Evolutionary conservation across 2,113 vertebrate species (phyloP).

Genomic region (Entelurus aequoreus): DNA sequence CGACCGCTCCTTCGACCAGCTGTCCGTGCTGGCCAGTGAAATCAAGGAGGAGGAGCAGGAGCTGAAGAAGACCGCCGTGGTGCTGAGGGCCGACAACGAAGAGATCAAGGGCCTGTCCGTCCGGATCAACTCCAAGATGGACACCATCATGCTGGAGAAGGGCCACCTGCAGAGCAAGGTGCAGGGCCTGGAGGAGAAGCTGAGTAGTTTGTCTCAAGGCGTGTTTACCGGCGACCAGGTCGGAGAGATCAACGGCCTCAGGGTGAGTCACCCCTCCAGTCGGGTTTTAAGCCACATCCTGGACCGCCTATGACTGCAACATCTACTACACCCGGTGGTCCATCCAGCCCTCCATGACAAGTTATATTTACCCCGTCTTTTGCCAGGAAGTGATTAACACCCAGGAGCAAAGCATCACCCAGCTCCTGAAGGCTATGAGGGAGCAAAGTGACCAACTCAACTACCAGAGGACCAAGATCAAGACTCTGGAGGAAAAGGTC

Average conservation of each 20-base stretch:
- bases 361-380: background rate
- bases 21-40: slow-evolving; percentile 80
- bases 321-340: too few species aligned
- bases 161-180: slow-evolving; percentile 80
- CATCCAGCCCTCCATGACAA: too few species aligned
- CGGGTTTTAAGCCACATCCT: too few species aligned
- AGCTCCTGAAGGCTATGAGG: slow-evolving; percentile 62
- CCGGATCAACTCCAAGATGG: slow-evolving; percentile 82
- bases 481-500: slow-evolving; percentile 68
- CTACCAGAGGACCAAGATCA: slow-evolving; percentile 66
- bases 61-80: slow-evolving; percentile 81
- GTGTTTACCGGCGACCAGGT: slow-evolving; percentile 65
- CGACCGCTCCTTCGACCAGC: slow-evolving; percentile 81
- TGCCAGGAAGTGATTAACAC: slow-evolving; percentile 60
- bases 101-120: slow-evolving; percentile 84
- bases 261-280: slow-evolving; percentile 72
- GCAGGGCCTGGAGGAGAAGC: slow-evolving; percentile 79
- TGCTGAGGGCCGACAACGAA: slow-evolving; percentile 81
- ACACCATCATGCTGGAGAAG: slow-evolving; percentile 82
- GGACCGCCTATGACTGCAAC: too few species aligned
- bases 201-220: slow-evolving; percentile 72
- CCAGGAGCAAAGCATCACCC: slow-evolving; percentile 64
- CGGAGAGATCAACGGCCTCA: slow-evolving; percentile 79
- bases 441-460: slow-evolving; percentile 68
- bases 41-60: slow-evolving; percentile 89